Percentiles rank a stretch among this genome's conserved stretches.
Conservation (phyloP, 2,113 vertebrate species). For the Corynorhinus townsendii region DNA sequence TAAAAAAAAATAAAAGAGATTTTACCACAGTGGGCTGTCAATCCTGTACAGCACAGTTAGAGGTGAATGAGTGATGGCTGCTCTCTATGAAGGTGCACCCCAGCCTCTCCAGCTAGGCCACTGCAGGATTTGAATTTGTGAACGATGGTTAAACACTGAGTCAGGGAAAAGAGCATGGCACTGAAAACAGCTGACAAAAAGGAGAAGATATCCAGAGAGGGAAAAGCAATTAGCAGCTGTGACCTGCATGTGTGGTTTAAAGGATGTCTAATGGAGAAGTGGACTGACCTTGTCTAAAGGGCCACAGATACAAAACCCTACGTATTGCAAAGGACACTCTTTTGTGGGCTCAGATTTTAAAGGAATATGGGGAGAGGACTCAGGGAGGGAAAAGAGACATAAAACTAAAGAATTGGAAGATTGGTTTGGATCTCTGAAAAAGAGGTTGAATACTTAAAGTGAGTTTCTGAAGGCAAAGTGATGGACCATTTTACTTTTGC, state of each 20-base stretch:
- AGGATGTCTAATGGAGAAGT: fast-evolving
- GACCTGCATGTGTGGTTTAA: neutral
- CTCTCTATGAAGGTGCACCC: neutral
- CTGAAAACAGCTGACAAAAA: neutral
- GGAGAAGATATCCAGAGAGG: neutral
- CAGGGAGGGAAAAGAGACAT: neutral
- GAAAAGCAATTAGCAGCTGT: neutral
- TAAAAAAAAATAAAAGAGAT: neutral
- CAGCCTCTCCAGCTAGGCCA: neutral
- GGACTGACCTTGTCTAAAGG: neutral
- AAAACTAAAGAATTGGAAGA: neutral
- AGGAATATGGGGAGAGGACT: neutral
- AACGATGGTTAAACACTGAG: neutral
- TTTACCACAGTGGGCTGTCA: neutral
- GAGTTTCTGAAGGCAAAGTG: neutral
- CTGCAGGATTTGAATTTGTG: neutral
- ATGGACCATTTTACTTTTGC: neutral
- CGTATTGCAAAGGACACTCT: neutral
- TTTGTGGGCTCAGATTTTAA: neutral
- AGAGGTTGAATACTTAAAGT: neutral
- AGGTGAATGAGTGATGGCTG: neutral
- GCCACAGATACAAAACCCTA: neutral
- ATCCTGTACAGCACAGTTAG: neutral
- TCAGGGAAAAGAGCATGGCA: neutral
- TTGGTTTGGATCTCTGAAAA: neutral